Evolutionary conservation across 2,797 vertebrate genomes (phyloP), one percentile per base, ranked within the genome.

Genomic region (Sebastes aleutianus): DNA sequence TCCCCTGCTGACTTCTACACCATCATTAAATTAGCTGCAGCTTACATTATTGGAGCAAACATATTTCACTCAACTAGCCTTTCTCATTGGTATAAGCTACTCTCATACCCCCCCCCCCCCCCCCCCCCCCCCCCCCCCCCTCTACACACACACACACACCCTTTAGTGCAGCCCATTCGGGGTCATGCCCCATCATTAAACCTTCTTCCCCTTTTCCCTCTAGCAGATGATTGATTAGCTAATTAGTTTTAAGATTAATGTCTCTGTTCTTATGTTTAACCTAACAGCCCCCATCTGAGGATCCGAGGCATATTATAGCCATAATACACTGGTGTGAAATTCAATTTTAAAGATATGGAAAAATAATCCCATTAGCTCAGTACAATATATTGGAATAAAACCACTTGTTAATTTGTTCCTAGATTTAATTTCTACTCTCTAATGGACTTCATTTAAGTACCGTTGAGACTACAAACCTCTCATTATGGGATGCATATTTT

Each of bases 171-270:
- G 56, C 22, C 31, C 36, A 43, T 80, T 75, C 6, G 0, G 57
- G 84, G 80, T 85, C 73, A 27, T 63, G 62, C 65, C 77, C 81
- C 3, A 2, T 74, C 61, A 5, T 87, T 87, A 88, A 82, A 65
- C 34, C 54, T 50, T 63, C 66, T 58, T 67, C 47, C 56, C 62
- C 63, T 43, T 79, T 75, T 70, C 72, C 69, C 69, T 64, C 56
- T 64, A 58, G 62, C 9, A 7, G 20, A 76, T 83, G 85, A 90
- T 82, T 85, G 81, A 92, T 89, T 74, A 75, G 32, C 82, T 87
- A 84, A 89, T 91, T 91, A 89, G 68, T 68, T 70, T 70, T 61
- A 75, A 89, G 86, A 90, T 86, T 61, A 83, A 90, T 89, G 69
- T 80, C 56, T 74, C 59, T 74, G 31, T 65, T 79, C 70, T 84